Percentiles rank a stretch among this genome's conserved stretches.
Evolutionary conservation across 2,888 invertebrate species (phyloP).

Genomic region (Stenodera caucasica): DNA sequence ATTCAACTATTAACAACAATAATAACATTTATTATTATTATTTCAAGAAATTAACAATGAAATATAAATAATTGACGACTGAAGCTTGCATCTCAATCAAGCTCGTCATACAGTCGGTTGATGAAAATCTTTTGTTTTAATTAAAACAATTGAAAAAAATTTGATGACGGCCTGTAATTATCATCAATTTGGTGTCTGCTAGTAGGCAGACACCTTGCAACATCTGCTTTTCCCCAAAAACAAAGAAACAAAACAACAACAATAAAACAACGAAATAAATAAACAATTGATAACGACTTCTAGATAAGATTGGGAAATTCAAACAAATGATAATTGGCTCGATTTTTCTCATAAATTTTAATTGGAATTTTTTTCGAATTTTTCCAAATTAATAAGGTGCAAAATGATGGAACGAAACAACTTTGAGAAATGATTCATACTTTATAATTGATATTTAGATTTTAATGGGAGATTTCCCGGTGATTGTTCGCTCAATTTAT

Average conservation of each 20-base stretch:
- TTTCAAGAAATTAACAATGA: background rate
- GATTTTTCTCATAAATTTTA: background rate
- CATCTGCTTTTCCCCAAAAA: background rate
- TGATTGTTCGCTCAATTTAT: constrained; percentile 9
- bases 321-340: background rate
- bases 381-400: background rate
- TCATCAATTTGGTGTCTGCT: background rate
- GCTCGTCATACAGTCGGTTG: too few relatives aligned
- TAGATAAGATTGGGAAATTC: background rate
- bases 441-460: constrained; percentile 9
- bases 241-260: background rate
- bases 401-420: background rate
- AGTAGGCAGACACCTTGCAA: background rate
- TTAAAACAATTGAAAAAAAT: background rate
- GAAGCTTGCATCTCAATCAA: too few relatives aligned
- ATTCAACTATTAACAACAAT: background rate
- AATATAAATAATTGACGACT: too few relatives aligned
- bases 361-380: background rate
- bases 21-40: background rate
- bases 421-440: constrained; percentile 12
- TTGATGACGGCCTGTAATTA: background rate
- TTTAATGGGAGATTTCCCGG: constrained; percentile 24
- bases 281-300: background rate
- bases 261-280: background rate
- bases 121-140: background rate